Base-by-base conservation (phyloP, 2,797 vertebrate genomes). In the Aselliscus stoliczkanus region DNA sequence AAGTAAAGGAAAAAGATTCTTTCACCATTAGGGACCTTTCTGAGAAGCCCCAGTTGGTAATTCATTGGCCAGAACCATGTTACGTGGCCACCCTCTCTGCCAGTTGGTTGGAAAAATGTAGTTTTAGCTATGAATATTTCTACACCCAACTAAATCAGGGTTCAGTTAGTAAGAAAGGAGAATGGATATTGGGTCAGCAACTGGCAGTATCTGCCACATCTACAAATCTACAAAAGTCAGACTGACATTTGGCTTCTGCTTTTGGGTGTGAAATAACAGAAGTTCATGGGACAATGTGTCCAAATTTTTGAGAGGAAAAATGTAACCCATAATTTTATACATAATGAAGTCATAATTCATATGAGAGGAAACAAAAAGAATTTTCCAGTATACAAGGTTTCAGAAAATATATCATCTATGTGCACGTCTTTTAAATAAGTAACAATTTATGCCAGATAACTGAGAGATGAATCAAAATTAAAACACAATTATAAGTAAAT, bases 191-290 rank as follows among this genome's bases (percentile, higher is more conserved):
- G 42, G 47, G 31, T 89, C 39, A 79, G 88, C 18, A 34, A 54
- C 14, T 50, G 52, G 64, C 50, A 39, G 29, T 39, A 27, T 69
- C 64, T 89, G 23, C 31, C 50, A 37, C 37, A 64, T n/a, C 27
- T 80, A 88, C 17, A 79, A 83, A 75, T 69, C 50, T 44, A 39
- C 47, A 75, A 80, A 87, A 88, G 73, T 88, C 73, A 84, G 34
- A 62, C 7, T 79, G 82, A 90, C 47, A 21, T 85, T 90, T 95
- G 69, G 54, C 80, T 90, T 94, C 42, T 84, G 4, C 37, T 94
- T 79, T 85, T 85, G 67, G 29, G 12, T 94, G 7, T 81, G 39
- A 94, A 94, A 76, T 89, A 80, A 44, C 20, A 77, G 39, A 29
- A 34, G 39, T 76, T 15, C 31, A 23, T 58, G 62, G 31, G 34